These are phyloP conservation scores for Nymphicus hollandicus DNA, from an alignment of 2,113 vertebrate species.

Conservation along the genomic window DNA sequence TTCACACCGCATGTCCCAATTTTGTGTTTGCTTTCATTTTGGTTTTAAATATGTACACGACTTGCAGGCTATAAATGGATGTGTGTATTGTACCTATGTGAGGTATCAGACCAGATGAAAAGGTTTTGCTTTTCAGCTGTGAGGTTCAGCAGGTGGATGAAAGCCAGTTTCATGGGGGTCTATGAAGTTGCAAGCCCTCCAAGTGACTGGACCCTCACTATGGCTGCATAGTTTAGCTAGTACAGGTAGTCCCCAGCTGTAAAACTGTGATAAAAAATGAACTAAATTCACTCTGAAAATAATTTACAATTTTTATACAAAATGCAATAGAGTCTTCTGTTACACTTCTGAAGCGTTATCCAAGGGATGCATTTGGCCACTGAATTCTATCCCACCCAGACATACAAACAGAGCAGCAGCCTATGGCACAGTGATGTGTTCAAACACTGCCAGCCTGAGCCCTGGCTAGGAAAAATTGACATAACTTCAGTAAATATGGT, in stretches of 20 bases:
- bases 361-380: background rate
- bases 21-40: background rate
- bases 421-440: background rate
- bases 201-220: background rate
- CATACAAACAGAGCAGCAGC: background rate
- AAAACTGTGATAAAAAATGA: background rate
- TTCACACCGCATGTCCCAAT: rapidly evolving
- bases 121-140: background rate
- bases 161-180: background rate
- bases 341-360: background rate
- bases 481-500: background rate
- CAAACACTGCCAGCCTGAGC: background rate
- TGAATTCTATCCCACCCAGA: background rate
- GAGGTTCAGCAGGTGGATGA: background rate
- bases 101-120: background rate
- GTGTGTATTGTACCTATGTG: rapidly evolving
- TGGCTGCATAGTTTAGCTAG: background rate
- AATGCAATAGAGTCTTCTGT: background rate
- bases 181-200: background rate
- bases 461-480: background rate
- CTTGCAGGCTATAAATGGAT: background rate
- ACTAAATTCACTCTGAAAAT: background rate
- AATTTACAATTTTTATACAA: background rate
- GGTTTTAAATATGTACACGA: background rate
- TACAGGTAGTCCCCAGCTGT: background rate